These are phyloP conservation scores for Apogon talboti DNA, from an alignment of 2,797 vertebrate species.

Conservation along the genomic window DNA sequence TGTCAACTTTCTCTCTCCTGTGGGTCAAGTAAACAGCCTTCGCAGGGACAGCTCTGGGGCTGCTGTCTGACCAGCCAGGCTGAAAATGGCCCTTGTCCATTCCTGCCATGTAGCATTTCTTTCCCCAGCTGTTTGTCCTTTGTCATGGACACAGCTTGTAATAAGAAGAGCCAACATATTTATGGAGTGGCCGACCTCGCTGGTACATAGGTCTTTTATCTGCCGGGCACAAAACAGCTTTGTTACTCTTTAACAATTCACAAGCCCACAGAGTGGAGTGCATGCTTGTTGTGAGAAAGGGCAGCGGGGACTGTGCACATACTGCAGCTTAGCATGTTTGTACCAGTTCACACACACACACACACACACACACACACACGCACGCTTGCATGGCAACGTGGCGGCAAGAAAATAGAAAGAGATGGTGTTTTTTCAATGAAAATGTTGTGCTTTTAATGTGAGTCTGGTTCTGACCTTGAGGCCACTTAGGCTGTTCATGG, in stretches of 20 bases:
- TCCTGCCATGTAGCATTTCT: constrained; percentile 86
- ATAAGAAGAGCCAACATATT: constrained; percentile 88
- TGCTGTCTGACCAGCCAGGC: constrained; percentile 86
- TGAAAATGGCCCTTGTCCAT: constrained; percentile 89
- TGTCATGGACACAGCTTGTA: constrained; percentile 86
- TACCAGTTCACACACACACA: neutral
- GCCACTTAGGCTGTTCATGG: constrained; percentile 74
- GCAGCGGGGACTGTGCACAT: constrained; percentile 7
- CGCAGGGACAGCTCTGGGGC: constrained; percentile 84
- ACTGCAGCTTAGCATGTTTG: constrained; percentile 7
- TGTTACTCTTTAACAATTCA: constrained; percentile 83
- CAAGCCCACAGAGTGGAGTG: constrained; percentile 54
- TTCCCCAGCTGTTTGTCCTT: constrained; percentile 86
- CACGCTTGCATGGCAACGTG: constrained; percentile 1
- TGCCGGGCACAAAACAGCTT: constrained; percentile 81
- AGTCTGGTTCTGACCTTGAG: constrained; percentile 64
- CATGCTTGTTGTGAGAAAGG: constrained; percentile 15
- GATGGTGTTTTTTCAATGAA: constrained; percentile 13
- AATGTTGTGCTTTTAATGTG: constrained; percentile 33
- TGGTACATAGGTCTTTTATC: constrained; percentile 80
- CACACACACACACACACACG: neutral
- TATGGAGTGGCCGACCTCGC: constrained; percentile 85
- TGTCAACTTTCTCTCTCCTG: constrained; percentile 79
- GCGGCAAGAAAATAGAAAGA: constrained; percentile 24
- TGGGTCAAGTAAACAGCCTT: constrained; percentile 87